Conservation (phyloP, 2,888 invertebrate genomes). For the Octodonta nipae region DNA sequence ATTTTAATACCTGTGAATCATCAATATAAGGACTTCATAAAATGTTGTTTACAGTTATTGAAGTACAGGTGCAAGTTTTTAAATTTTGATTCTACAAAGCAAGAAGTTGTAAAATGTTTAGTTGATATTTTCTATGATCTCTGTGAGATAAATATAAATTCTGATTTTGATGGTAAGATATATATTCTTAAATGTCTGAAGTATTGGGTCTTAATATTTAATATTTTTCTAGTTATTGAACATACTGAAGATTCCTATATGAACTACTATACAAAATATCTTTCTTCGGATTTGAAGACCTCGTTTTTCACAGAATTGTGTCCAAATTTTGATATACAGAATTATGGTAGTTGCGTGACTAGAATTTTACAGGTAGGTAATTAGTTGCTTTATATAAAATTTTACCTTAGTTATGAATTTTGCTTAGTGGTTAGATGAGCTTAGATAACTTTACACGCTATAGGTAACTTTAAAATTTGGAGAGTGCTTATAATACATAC, state of each 20-base stretch:
- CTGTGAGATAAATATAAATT: slow-evolving; percentile 6
- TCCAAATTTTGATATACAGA: slow-evolving; percentile 14
- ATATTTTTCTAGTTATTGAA: too few species aligned
- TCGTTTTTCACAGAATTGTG: slow-evolving; percentile 11
- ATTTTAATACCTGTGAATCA: slow-evolving; percentile 8
- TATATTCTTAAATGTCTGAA: too few species aligned
- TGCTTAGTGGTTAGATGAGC: too few species aligned
- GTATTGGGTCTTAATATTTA: too few species aligned
- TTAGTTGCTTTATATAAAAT: neutral
- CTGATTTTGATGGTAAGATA: too few species aligned
- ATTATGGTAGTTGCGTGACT: slow-evolving; percentile 18
- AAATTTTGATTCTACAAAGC: slow-evolving; percentile 21
- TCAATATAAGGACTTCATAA: slow-evolving; percentile 11
- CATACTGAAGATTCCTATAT: slow-evolving; percentile 12
- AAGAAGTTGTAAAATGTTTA: slow-evolving; percentile 18
- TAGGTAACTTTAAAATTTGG: too few species aligned
- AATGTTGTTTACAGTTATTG: slow-evolving; percentile 21
- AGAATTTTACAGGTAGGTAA: slow-evolving; percentile 8
- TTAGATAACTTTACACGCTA: too few species aligned
- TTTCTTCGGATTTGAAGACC: slow-evolving; percentile 8
- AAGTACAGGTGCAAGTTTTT: slow-evolving; percentile 22
- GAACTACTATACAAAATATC: slow-evolving; percentile 11
- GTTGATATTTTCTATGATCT: slow-evolving; percentile 14
- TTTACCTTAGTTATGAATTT: too few species aligned
- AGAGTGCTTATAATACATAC: too few species aligned